These are phyloP conservation scores for Temnothorax nylanderi DNA, from an alignment of 1,140 invertebrate species.

Conservation along the genomic window DNA sequence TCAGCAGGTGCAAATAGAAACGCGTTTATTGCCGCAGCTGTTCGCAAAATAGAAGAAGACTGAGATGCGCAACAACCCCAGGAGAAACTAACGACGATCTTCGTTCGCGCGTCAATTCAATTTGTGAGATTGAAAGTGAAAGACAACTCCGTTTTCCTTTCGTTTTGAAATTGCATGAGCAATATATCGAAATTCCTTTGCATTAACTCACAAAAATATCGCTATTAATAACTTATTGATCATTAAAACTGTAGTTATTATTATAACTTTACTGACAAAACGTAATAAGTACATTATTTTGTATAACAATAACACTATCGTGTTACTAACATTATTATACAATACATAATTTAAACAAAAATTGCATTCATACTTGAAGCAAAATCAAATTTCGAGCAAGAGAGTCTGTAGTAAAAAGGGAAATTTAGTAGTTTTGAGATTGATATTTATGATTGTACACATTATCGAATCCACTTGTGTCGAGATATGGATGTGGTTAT, in stretches of 20 bases:
- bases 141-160: neutral
- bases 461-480: conserved; percentile 3
- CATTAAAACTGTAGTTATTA: neutral
- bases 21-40: conserved; percentile 20
- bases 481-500: neutral
- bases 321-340: neutral
- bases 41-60: conserved; percentile 33
- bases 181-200: neutral
- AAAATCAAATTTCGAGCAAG: neutral
- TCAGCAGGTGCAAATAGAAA: conserved; percentile 43
- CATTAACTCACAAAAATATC: neutral
- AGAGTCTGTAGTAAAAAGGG: neutral
- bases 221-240: neutral
- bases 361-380: neutral
- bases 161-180: neutral
- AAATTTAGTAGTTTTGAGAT: neutral
- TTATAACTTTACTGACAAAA: neutral
- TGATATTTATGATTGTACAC: neutral
- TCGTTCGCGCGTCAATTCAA: neutral
- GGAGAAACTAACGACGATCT: neutral
- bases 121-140: neutral
- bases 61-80: neutral
- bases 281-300: neutral
- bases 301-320: neutral
- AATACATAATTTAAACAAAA: neutral